These are phyloP conservation scores for Pandemis heparana DNA, from an alignment of 2,888 invertebrate genomes.

Conservation along the genomic window DNA sequence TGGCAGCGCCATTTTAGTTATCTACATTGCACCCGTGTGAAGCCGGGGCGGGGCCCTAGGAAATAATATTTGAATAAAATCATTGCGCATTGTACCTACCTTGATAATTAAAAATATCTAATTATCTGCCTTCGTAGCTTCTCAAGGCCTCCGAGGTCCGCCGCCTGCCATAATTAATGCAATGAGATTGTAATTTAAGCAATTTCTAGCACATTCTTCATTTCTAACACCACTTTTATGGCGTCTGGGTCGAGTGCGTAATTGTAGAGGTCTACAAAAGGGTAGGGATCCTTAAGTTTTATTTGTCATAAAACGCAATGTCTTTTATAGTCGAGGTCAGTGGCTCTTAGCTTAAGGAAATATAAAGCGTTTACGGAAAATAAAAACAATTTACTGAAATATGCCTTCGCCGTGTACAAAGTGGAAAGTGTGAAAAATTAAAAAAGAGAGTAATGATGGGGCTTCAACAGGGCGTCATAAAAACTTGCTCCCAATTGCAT, in stretches of 20 bases:
- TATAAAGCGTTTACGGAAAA: too few species aligned
- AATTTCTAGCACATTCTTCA: constrained; percentile 25
- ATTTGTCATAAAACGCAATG: constrained; percentile 23
- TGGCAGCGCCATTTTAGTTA: too few species aligned
- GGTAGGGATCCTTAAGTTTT: constrained; percentile 31
- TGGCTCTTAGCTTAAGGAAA: not conserved
- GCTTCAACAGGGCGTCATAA: too few species aligned
- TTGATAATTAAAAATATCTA: not conserved
- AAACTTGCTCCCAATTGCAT: too few species aligned
- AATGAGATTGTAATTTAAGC: constrained; percentile 30
- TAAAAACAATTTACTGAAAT: too few species aligned
- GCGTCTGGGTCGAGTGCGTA: constrained; percentile 13
- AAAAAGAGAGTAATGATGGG: too few species aligned
- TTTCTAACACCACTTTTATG: constrained; percentile 18
- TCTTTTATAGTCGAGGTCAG: constrained; percentile 19
- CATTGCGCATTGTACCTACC: not conserved
- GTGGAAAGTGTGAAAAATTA: too few species aligned
- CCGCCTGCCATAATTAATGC: constrained; percentile 23
- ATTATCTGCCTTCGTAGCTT: not conserved
- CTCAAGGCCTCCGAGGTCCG: not conserved
- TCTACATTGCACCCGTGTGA: too few species aligned
- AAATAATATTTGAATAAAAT: too few species aligned
- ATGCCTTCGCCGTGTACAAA: too few species aligned
- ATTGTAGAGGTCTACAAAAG: constrained; percentile 17
- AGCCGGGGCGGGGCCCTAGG: too few species aligned